Evolutionary conservation across 2,113 vertebrate genomes (phyloP), one percentile per base, ranked within the genome.

Genomic region (Mohoua ochrocephala): DNA sequence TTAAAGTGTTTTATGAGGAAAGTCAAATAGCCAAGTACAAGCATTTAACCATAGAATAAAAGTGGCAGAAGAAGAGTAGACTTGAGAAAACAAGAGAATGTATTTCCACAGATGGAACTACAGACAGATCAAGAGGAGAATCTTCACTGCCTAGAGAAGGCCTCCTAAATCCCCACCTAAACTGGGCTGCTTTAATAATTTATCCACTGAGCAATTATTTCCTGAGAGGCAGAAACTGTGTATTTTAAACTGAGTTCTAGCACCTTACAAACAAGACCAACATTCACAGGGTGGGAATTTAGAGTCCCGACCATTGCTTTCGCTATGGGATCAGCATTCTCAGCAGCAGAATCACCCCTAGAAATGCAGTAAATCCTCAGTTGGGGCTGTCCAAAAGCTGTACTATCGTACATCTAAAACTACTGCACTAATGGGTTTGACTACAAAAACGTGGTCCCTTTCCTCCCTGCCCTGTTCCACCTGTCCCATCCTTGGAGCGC

Each of bases 291-390:
- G 8, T 35, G 53, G 49, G 16, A 84, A 68, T 84, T 84, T 14
- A 71, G 5, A 28, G 14, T 78, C 24, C 31, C 0, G 0, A 21
- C 28, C 41, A 21, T 13, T 49, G 23, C 17, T 81, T 59, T 75
- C 18, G 27, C 24, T 6, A 12, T 16, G 30, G 6, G 3, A 44
- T 78, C 35, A 52, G 9, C 65, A 54, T 74, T 42, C 39, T 41
- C 20, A 73, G 22, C 28, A 50, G 1, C 6, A 74, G 30, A 54
- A 54, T 39, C 45, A 53, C 11, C 11, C 21, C 17, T 31, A 59
- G 15, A 59, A 39, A 47, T 0, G 6, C 39, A 28, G 24, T 41
- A 81, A 94, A 57, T 57, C 79, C 26, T 73, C n/a, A 23, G n/a
- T 0, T 53, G 23, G 4, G 37, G 33, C 37, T 78, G 52, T 37